phyloP scores from a whole-genome alignment of 2,113 vertebrate species.

The Nematolebias whitei region DNA sequence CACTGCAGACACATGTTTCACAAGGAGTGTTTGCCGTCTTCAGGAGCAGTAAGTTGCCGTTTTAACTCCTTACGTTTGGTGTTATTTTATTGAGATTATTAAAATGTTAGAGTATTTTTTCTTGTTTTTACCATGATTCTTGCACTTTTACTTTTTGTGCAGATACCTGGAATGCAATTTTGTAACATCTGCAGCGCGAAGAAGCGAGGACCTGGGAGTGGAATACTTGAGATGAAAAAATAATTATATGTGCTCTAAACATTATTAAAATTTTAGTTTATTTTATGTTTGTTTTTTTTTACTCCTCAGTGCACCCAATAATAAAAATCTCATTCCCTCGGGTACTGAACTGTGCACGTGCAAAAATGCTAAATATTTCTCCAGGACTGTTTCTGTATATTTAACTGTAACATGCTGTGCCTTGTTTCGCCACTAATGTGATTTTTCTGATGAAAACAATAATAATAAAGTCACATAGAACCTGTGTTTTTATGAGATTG shows the following conservation, averaged over 20 bases:
- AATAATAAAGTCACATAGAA: slow-evolving; percentile 49
- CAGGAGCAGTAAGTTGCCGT: slow-evolving; percentile 83
- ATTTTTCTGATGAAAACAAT: slow-evolving; percentile 30
- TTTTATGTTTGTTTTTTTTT: slow-evolving; percentile 6
- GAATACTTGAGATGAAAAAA: slow-evolving; percentile 88
- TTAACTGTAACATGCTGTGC: slow-evolving; percentile 33
- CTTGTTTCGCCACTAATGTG: slow-evolving; percentile 34
- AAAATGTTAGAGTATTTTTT: no score
- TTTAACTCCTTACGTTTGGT: neutral
- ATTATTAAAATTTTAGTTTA: slow-evolving; percentile 24
- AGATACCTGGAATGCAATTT: slow-evolving; percentile 88
- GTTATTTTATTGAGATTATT: no score
- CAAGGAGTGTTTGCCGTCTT: slow-evolving; percentile 91
- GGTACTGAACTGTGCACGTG: slow-evolving; percentile 17
- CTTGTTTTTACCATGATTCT: neutral
- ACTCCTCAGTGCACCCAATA: slow-evolving; percentile 24
- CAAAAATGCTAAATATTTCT: slow-evolving; percentile 43
- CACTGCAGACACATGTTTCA: slow-evolving; percentile 99
- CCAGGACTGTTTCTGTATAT: slow-evolving; percentile 44
- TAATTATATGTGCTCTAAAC: slow-evolving; percentile 36
- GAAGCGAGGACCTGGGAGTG: slow-evolving; percentile 88
- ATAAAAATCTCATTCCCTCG: slow-evolving; percentile 41
- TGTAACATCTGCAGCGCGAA: slow-evolving; percentile 98
- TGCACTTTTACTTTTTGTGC: slow-evolving; percentile 31
- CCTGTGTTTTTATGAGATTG: neutral